Evolutionary conservation across 2,888 invertebrate species (phyloP).

Genomic region (Eristalinus aeneus): DNA sequence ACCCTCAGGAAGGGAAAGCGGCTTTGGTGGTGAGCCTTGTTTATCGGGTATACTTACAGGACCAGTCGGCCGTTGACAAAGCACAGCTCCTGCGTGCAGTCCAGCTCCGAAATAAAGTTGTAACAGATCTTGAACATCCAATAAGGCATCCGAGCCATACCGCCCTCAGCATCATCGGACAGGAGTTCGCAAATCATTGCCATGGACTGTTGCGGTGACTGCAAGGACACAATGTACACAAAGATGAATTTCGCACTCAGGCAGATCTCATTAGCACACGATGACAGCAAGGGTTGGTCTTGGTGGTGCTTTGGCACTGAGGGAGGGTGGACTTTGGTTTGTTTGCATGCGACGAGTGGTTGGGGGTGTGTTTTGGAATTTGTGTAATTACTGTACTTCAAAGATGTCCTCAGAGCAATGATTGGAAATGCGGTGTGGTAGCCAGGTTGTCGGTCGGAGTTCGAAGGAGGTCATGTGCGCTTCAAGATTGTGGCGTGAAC

Average conservation of each 20-base stretch:
- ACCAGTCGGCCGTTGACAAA: conserved; percentile 72
- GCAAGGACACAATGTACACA: conserved; percentile 36
- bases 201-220: conserved; percentile 90
- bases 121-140: conserved; percentile 85
- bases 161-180: conserved; percentile 92
- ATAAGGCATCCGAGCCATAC: conserved; percentile 87
- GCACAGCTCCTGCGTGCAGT: conserved; percentile 75
- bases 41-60: conserved; percentile 70
- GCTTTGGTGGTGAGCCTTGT: background rate
- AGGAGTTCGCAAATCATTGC: conserved; percentile 89
- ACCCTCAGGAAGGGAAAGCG: background rate
- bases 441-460: too few relatives aligned
- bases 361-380: background rate
- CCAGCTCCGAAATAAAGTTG: conserved; percentile 82
- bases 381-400: background rate
- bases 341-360: background rate
- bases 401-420: background rate
- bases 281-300: background rate
- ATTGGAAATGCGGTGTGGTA: too few relatives aligned
- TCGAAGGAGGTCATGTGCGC: too few relatives aligned
- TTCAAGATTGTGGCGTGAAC: too few relatives aligned
- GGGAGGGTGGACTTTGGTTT: background rate
- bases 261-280: conserved; percentile 3
- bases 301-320: background rate
- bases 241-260: background rate